Percentiles rank a stretch among this genome's conserved stretches.
Conservation (phyloP, 2,113 vertebrate species). For the Daboia siamensis region DNA sequence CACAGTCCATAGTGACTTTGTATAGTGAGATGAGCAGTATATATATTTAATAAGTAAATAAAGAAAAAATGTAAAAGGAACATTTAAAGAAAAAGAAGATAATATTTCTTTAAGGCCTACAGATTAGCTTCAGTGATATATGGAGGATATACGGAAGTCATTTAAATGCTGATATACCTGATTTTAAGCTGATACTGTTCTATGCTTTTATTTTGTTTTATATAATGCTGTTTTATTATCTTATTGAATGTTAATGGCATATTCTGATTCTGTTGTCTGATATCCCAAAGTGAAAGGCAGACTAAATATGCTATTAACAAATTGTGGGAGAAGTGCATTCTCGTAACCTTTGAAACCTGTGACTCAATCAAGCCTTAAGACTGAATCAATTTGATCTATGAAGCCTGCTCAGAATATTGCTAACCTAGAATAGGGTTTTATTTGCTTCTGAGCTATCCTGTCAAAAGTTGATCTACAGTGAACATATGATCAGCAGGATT, state of each 20-base stretch:
- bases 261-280: not conserved
- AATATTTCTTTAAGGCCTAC: constrained; percentile 18
- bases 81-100: not conserved
- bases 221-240: not conserved
- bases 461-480: not conserved
- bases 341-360: not conserved
- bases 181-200: not conserved
- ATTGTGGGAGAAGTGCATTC: not conserved
- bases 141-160: not conserved
- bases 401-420: not conserved
- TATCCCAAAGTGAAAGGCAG: not conserved
- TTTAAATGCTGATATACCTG: not conserved
- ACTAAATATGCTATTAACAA: constrained; percentile 4
- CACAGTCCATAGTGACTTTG: too few species aligned
- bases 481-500: not conserved
- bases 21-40: too few species aligned
- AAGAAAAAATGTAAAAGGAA: not conserved
- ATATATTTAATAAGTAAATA: too few species aligned
- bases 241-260: not conserved
- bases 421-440: not conserved
- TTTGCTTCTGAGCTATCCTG: not conserved
- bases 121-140: not conserved
- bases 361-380: not conserved
- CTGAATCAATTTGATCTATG: not conserved
- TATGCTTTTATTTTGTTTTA: not conserved